These are phyloP conservation scores for Machimus rusticus DNA, from an alignment of 2,888 invertebrate genomes.

Conservation along the genomic window DNA sequence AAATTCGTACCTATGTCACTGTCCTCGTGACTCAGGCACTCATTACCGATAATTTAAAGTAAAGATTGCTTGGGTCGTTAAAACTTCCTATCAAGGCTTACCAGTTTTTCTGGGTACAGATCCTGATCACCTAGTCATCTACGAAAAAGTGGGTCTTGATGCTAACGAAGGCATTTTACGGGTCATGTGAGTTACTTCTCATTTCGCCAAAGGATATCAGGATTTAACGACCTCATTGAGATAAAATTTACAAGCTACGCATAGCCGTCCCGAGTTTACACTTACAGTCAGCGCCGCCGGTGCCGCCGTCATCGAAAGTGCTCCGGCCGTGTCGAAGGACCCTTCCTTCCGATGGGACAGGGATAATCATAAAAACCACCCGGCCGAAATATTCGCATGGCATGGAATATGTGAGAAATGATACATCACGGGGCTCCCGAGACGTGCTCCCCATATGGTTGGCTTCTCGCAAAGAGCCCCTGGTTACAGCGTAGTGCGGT, in stretches of 20 bases:
- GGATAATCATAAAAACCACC: background rate
- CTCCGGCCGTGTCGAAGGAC: background rate
- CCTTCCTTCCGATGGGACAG: background rate
- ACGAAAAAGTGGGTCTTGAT: background rate
- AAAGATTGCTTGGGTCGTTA: background rate
- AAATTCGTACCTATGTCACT: background rate
- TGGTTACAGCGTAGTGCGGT: background rate
- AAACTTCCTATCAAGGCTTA: background rate
- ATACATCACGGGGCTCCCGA: background rate
- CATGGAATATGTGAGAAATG: background rate
- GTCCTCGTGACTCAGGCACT: background rate
- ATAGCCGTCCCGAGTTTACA: background rate
- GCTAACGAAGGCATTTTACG: background rate
- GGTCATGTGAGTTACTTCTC: constrained; percentile 1
- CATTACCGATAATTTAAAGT: background rate
- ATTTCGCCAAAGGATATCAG: constrained; percentile 10
- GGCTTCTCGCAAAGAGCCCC: background rate
- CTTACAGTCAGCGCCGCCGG: background rate
- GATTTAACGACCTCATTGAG: constrained; percentile 28
- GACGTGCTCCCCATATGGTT: background rate
- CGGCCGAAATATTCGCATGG: background rate
- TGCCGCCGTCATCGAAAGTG: background rate
- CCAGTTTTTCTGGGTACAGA: background rate
- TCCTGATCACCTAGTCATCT: background rate
- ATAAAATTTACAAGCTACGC: constrained; percentile 7